Evolutionary conservation across 2,113 vertebrate species (phyloP).

Genomic region (Ifrita kowaldi): DNA sequence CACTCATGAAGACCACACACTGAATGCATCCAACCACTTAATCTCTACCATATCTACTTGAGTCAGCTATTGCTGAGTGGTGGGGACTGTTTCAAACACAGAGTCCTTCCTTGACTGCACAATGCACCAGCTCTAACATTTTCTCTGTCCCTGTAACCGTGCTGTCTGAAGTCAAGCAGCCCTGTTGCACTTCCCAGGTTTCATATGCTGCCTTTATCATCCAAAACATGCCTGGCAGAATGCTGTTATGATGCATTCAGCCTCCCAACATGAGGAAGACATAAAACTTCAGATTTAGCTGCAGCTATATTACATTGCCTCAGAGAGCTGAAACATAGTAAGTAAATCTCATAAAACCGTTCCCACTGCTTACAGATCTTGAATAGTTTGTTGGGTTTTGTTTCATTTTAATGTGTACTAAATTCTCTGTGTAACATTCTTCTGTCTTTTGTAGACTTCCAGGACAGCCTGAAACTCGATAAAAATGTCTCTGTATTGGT

Average conservation of each 20-base stretch:
- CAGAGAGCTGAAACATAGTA: background rate
- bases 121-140: background rate
- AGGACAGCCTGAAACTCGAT: background rate
- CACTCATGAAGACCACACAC: background rate
- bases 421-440: background rate
- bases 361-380: background rate
- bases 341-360: background rate
- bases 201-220: background rate
- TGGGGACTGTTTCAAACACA: fast-evolving
- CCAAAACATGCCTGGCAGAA: background rate
- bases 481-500: background rate
- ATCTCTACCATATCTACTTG: background rate
- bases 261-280: background rate
- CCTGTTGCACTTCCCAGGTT: background rate
- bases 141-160: background rate
- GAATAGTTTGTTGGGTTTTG: background rate
- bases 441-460: background rate
- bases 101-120: fast-evolving
- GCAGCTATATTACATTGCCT: background rate
- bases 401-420: background rate
- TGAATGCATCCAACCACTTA: background rate
- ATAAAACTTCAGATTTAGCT: background rate
- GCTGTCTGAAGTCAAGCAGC: background rate
- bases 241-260: background rate
- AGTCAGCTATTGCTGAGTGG: background rate